Base-by-base conservation (phyloP, 2,113 vertebrate genomes). In the Desmodus rotundus region DNA sequence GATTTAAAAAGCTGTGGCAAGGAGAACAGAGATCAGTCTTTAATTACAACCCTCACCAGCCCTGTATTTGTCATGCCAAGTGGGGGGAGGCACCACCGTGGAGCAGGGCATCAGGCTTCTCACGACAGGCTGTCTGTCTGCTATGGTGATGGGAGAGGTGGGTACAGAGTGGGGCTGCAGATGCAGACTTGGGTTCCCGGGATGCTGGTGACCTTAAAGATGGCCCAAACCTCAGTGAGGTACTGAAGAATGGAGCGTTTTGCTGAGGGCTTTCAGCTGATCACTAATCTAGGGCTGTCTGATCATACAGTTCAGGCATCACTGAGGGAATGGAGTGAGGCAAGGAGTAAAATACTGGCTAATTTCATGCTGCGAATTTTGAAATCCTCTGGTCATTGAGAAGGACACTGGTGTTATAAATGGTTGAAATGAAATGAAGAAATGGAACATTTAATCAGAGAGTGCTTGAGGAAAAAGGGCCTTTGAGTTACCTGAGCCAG, bases 1-100 rank as follows among this genome's bases (percentile, higher is more conserved):
- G 87, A 80, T 95, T 96, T 72, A 45, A 74, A 91, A 96, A 52
- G 50, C n/a, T 78, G 93, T 89, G 95, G 87, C 24, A 26, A 92
- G 41, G 83, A 58, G 38, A 22, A 52, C 17, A 80, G 86, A 36
- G 73, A 33, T 15, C 61, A 41, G 47, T 54, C 68, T 90, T 83
- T 91, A 92, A 68, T 68, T 65, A 87, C 19, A 43, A 7, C 54
- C n/a, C 38, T 87, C 22, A 15, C 36, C 15, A 54, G 67, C 85
- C 43, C 63, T 92, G 1, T 56, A 36, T 45, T 92, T 38, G 41
- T 68, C 38, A 36, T 72, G 14, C 17, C 24, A 89, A 43, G 52
- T 74, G 11, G 26, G 43, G 65, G 36, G 7, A 93, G 88, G 68
- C 45, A 5, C 52, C 2, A 0, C 28, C 22, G 4, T 22, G 7